Base-by-base conservation (phyloP, 2,113 vertebrate genomes). In the Terrapene triunguis region DNA sequence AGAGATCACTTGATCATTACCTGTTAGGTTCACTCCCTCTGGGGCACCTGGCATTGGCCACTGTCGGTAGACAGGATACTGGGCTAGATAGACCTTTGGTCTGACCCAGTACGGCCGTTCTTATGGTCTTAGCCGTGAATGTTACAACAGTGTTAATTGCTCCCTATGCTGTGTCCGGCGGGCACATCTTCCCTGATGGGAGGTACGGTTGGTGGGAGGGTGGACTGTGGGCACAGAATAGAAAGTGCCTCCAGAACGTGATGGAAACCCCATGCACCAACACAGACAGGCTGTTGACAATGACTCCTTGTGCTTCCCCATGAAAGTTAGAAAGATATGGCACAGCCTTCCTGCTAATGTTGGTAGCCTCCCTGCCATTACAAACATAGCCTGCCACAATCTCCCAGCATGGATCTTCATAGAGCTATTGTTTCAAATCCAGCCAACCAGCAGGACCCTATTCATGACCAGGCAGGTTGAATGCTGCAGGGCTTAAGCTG, bases 161-260 rank as follows among this genome's bases (percentile, higher is more conserved):
- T 42, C 72, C 72, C 72, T 25, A 22, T 29, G 24, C 38, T 14
- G 24, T 47, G 24, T 78, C 22, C 9, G 29, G 13, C 89, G 90
- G 13, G 3, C 48, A 50, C 14, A 80, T 53, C 79, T 80, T 21
- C 3, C 42, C 1, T 51, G 78, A 76, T 51, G 35, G 69, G 84
- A n/a, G 4, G 6, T 9, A 80, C 21, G 32, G 35, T 85, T 55
- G 1, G 72, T 51, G 65, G 84, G 50, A 93, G 27, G 27, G 72
- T 72, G 62, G 5, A 88, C 3, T 82, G 51, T 91, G 38, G 38
- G 4, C 25, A 88, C 6, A 78, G 74, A 47, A 27, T 5, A 44
- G 42, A 78, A 47, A 78, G 10, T 47, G 74, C 10, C 38, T 42
- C 82, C 84, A 91, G 84, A 95, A 93, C 29, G 14, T 19, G 74